Percentiles rank a stretch among this genome's conserved stretches.
These are phyloP conservation scores for Caenorhabditis japonica DNA, from an alignment of 2,888 invertebrate species.

Conservation along the genomic window DNA sequence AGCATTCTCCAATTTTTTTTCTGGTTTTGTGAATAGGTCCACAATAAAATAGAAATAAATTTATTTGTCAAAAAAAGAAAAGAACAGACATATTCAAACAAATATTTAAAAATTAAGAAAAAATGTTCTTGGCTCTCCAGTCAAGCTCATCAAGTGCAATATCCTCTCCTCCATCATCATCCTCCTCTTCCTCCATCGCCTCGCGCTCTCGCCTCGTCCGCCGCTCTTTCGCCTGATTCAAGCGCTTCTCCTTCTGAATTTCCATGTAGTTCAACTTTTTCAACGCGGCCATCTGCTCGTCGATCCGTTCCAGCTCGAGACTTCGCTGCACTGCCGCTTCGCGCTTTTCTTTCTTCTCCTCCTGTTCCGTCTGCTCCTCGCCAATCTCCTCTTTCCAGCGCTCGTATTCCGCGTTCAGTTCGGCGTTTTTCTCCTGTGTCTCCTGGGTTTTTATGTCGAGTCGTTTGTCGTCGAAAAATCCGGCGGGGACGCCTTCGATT, in stretches of 20 bases:
- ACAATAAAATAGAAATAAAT: too few relatives aligned
- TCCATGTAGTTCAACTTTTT: constrained; percentile 64
- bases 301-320: constrained; percentile 59
- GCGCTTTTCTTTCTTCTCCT: constrained; percentile 42
- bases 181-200: constrained; percentile 23
- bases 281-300: constrained; percentile 63
- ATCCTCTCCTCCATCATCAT: constrained; percentile 47
- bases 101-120: too few relatives aligned
- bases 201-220: too few relatives aligned
- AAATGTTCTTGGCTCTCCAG: constrained; percentile 51
- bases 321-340: constrained; percentile 53
- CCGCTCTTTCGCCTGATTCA: constrained; percentile 7
- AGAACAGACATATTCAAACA: too few relatives aligned
- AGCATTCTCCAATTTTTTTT: too few relatives aligned
- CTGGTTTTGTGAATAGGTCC: too few relatives aligned
- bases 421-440: constrained; percentile 41
- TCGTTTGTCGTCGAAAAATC: constrained; percentile 68
- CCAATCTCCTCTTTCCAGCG: constrained; percentile 50
- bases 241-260: constrained; percentile 57
- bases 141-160: constrained; percentile 47
- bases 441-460: constrained; percentile 57
- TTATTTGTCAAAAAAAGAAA: too few relatives aligned
- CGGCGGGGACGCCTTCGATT: constrained; percentile 64
- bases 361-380: constrained; percentile 43
- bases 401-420: constrained; percentile 46